A percentile compares a stretch with the other conserved stretches of the same genome.
Conservation (phyloP, 2,888 invertebrate genomes). For the Lasioglossum malachurum region DNA sequence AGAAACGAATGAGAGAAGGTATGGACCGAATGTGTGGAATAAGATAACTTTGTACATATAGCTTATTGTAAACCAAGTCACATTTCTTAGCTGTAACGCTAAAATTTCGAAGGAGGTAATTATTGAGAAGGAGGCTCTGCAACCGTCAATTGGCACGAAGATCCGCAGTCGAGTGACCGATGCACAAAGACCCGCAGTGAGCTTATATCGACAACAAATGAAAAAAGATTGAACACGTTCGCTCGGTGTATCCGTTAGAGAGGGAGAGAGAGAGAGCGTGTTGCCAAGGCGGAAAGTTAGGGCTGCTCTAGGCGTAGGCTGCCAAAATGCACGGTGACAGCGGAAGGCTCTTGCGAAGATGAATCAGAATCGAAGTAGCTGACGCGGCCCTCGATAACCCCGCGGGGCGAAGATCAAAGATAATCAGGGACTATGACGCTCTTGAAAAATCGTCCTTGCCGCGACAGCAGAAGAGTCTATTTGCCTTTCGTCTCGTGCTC, state of each 20-base stretch:
- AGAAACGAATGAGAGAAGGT: too few species aligned
- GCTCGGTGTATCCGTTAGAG: neutral
- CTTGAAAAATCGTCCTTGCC: slow-evolving; percentile 59
- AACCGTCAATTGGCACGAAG: neutral
- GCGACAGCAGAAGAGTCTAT: slow-evolving; percentile 63
- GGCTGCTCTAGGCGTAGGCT: neutral
- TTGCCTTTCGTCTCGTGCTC: slow-evolving; percentile 60
- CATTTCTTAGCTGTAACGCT: too few species aligned
- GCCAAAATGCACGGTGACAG: neutral
- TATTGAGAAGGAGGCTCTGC: too few species aligned
- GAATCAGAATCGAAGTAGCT: slow-evolving; percentile 61
- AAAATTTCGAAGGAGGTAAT: too few species aligned
- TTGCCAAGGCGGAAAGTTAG: neutral
- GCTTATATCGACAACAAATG: neutral
- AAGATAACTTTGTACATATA: too few species aligned
- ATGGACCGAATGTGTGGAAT: too few species aligned
- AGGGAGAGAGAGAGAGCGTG: too few species aligned
- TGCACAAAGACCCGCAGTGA: neutral
- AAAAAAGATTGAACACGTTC: neutral
- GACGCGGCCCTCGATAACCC: slow-evolving; percentile 63
- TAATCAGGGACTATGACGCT: slow-evolving; percentile 73
- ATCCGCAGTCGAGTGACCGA: neutral
- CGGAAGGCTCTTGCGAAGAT: neutral
- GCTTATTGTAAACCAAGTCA: too few species aligned
- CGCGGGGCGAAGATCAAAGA: slow-evolving; percentile 75